Evolutionary conservation across 92 coral and sea anemone species (phyloP).

Genomic region (Zoanthus gigantus): DNA sequence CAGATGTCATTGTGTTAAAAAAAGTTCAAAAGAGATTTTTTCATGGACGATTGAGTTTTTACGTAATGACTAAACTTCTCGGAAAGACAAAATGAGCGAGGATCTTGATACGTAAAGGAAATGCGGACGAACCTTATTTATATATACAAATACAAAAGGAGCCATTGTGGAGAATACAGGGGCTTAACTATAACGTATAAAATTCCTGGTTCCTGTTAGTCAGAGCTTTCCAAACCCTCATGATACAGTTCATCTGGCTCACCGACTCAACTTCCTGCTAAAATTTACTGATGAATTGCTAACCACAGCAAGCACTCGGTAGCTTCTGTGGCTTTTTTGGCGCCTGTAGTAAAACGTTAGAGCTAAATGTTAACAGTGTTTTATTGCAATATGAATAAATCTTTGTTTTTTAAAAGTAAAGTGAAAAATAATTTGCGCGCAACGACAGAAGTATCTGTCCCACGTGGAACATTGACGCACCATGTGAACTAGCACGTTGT

Average conservation of each 20-base stretch:
- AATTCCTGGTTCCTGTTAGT: background rate
- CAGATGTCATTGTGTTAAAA: slow-evolving; percentile 19
- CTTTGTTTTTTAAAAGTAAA: slow-evolving; percentile 1
- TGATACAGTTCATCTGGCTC: slow-evolving; percentile 22
- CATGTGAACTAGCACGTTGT: slow-evolving; percentile 96
- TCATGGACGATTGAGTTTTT: slow-evolving; percentile 39
- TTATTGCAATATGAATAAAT: slow-evolving; percentile 15
- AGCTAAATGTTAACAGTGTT: background rate
- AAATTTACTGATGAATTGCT: slow-evolving; percentile 27
- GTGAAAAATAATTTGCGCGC: slow-evolving; percentile 41
- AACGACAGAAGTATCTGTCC: slow-evolving; percentile 66
- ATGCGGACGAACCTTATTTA: slow-evolving; percentile 5
- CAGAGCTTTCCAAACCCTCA: slow-evolving; percentile 23
- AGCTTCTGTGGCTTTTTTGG: background rate
- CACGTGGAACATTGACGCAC: slow-evolving; percentile 93
- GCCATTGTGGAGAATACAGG: slow-evolving; percentile 12
- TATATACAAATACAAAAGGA: background rate
- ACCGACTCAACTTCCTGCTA: slow-evolving; percentile 20
- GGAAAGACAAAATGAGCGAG: background rate
- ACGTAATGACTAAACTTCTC: slow-evolving; percentile 20
- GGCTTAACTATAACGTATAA: background rate
- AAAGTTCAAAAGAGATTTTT: slow-evolving; percentile 34
- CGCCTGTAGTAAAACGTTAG: background rate
- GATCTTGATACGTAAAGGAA: slow-evolving; percentile 35
- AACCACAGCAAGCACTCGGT: background rate